Percentiles rank a stretch among this genome's conserved stretches.
These are phyloP conservation scores for Amia ocellicauda DNA, from an alignment of 2,113 vertebrate species.

Conservation along the genomic window DNA sequence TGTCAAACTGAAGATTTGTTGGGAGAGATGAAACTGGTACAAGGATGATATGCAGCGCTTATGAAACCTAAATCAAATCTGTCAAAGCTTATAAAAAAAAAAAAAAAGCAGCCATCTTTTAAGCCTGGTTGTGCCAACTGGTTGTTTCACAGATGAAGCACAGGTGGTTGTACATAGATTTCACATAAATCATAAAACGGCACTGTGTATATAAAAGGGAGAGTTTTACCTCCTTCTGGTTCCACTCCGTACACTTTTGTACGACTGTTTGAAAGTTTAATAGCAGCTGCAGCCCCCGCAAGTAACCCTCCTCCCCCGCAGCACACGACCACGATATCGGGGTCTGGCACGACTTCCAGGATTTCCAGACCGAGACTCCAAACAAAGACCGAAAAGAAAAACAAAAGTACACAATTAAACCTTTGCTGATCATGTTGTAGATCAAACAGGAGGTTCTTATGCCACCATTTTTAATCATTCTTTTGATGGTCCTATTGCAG, in stretches of 20 bases:
- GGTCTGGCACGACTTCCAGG: constrained; percentile 53
- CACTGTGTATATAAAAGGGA: not conserved
- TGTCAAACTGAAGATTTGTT: too few species aligned
- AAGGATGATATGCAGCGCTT: too few species aligned
- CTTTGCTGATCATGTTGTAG: not conserved
- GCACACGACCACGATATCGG: constrained; percentile 66
- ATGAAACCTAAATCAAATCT: too few species aligned
- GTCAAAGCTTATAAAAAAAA: too few species aligned
- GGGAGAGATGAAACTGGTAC: too few species aligned
- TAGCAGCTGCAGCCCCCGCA: constrained; percentile 60
- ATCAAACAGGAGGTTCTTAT: not conserved
- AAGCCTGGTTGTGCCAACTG: too few species aligned
- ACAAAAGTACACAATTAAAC: too few species aligned
- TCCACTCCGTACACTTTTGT: constrained; percentile 69
- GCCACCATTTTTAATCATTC: too few species aligned
- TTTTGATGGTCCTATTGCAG: too few species aligned
- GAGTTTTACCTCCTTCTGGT: constrained; percentile 61
- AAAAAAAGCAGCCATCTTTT: too few species aligned
- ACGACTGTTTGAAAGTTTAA: constrained; percentile 61
- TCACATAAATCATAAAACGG: not conserved
- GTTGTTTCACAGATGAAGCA: too few species aligned
- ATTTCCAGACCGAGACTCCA: constrained; percentile 63
- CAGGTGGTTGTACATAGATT: too few species aligned
- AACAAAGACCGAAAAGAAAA: not conserved
- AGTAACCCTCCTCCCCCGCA: constrained; percentile 68